phyloP scores from a whole-genome alignment of 2,797 vertebrate genomes.

The Morelia viridis region DNA sequence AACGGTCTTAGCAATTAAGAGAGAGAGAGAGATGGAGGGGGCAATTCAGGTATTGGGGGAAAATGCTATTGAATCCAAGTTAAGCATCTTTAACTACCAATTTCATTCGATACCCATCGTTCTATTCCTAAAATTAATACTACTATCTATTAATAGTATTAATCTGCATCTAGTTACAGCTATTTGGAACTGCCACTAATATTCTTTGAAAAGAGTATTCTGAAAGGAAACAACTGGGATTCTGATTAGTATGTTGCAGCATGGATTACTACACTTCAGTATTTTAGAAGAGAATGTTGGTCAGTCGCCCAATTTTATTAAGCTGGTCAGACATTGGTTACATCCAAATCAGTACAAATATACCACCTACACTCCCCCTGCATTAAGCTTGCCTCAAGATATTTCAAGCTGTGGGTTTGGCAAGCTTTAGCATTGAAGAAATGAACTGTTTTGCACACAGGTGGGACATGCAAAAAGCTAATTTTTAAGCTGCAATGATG shows the following conservation, averaged over 20 bases:
- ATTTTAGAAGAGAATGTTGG: background rate
- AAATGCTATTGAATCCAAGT: constrained; percentile 38
- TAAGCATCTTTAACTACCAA: constrained; percentile 6
- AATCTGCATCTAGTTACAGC: background rate
- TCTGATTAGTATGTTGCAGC: background rate
- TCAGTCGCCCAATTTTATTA: background rate
- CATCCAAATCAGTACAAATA: background rate
- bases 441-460: background rate
- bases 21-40: constrained; percentile 18
- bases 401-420: background rate
- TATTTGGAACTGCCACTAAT: background rate
- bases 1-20: constrained; percentile 44
- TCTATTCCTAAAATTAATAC: constrained; percentile 29
- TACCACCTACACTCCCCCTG: background rate
- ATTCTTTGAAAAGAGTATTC: background rate
- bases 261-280: background rate
- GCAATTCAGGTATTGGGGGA: constrained; percentile 39
- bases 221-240: background rate
- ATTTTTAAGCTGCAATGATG: background rate
- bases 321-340: background rate
- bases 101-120: background rate
- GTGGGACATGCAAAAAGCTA: background rate
- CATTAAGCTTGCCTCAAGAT: background rate
- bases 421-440: background rate
- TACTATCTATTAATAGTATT: background rate